These are phyloP conservation scores for Nerophis lumbriciformis DNA, from an alignment of 2,113 vertebrate species.

Conservation along the genomic window DNA sequence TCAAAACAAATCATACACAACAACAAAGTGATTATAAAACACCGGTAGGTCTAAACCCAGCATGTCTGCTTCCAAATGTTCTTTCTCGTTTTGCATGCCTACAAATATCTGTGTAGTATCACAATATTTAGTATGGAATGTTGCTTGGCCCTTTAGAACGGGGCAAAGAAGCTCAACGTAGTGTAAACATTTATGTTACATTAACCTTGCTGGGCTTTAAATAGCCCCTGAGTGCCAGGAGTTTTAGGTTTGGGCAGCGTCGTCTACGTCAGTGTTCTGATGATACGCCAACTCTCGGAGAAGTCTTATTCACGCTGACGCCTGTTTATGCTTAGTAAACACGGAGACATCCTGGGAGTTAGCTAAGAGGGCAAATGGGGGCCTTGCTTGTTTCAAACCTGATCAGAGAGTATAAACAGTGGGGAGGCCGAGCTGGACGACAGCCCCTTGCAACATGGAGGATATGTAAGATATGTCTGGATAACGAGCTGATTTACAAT, in stretches of 20 bases:
- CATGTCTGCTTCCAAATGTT: not conserved
- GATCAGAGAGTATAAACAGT: conserved; percentile 12
- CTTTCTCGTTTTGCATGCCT: not conserved
- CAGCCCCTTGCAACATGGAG: not conserved
- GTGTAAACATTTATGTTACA: conserved; percentile 11
- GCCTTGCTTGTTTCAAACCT: conserved; percentile 2
- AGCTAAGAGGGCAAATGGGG: not conserved
- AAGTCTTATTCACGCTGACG: conserved; percentile 3
- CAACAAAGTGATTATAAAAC: too few species aligned
- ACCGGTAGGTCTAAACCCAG: too few species aligned
- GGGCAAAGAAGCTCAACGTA: not conserved
- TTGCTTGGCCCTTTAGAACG: not conserved
- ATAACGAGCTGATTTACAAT: too few species aligned
- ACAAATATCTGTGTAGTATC: conserved; percentile 12
- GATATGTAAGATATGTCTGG: too few species aligned
- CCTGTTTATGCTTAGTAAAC: conserved; percentile 16
- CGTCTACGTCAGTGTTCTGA: conserved; percentile 7
- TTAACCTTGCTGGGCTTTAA: conserved; percentile 10
- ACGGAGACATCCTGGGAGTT: conserved; percentile 7
- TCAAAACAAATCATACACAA: too few species aligned
- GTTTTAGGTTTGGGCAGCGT: not conserved
- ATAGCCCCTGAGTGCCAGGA: not conserved
- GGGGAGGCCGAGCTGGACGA: conserved; percentile 2
- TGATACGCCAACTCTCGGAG: not conserved
- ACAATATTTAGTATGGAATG: conserved; percentile 10